Evolutionary conservation across 2,797 vertebrate genomes (phyloP).

Genomic region (Rhinoraja longicauda): DNA sequence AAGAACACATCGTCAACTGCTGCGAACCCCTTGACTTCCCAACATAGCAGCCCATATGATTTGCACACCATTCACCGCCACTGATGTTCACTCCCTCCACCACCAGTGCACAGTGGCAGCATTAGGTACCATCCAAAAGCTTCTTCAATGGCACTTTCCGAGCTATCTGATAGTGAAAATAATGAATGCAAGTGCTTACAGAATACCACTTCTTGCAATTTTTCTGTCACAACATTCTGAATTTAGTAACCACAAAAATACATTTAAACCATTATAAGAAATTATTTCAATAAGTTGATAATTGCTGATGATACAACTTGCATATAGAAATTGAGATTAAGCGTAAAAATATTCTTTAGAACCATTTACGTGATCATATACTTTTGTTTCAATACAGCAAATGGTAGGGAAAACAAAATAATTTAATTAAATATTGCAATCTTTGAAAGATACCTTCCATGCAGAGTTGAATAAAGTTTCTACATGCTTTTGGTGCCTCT

Average conservation of each 20-base stretch:
- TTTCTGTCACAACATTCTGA: too few relatives aligned
- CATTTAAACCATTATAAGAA: not conserved
- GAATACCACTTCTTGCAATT: too few relatives aligned
- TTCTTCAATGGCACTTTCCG: too few relatives aligned
- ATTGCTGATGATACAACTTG: not conserved
- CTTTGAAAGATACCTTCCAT: conserved; percentile 79
- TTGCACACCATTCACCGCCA: too few relatives aligned
- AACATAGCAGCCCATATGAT: too few relatives aligned
- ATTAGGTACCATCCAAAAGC: too few relatives aligned
- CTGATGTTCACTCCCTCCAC: too few relatives aligned
- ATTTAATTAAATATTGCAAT: not conserved
- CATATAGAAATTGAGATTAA: not conserved
- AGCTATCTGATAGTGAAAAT: too few relatives aligned
- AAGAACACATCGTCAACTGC: too few relatives aligned
- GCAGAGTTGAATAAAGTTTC: conserved; percentile 91
- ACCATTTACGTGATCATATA: not conserved
- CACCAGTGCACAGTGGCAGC: too few relatives aligned
- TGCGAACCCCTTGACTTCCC: too few relatives aligned
- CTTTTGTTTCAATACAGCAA: not conserved
- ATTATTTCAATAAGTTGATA: not conserved
- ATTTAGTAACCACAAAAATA: not conserved
- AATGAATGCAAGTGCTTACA: too few relatives aligned
- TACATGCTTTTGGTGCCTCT: conserved; percentile 89
- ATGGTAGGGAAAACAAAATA: not conserved
- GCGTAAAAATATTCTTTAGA: not conserved